Percentiles rank a stretch among this genome's conserved stretches.
Evolutionary conservation across 2,888 invertebrate species (phyloP).

Genomic region (Nesidiocoris tenuis): DNA sequence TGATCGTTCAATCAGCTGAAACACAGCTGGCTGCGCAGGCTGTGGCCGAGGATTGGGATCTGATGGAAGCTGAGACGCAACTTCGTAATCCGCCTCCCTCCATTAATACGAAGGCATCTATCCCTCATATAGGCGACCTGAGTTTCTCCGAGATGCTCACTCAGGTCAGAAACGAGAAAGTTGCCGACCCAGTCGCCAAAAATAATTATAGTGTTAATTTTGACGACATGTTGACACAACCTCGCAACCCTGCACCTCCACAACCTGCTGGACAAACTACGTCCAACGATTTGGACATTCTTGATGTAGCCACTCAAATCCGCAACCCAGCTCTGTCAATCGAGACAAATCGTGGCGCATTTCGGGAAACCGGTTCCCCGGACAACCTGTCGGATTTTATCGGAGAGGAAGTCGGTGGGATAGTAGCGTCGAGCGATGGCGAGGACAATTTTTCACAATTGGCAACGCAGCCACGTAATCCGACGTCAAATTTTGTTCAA

Average conservation of each 20-base stretch:
- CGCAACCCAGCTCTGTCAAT: too few species aligned
- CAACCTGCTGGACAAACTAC: background rate
- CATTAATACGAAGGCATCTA: too few species aligned
- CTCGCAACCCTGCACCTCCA: background rate
- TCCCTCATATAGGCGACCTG: background rate
- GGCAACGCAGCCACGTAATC: background rate
- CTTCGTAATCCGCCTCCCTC: too few species aligned
- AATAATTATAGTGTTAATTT: background rate
- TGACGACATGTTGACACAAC: background rate
- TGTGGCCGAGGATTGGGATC: background rate
- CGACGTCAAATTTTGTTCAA: too few species aligned
- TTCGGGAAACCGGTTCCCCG: too few species aligned
- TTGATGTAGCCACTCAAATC: background rate
- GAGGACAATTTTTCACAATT: too few species aligned
- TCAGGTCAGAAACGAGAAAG: too few species aligned
- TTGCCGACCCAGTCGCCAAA: background rate
- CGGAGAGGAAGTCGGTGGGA: too few species aligned
- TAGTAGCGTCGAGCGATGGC: too few species aligned
- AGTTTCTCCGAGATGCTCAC: conserved; percentile 23
- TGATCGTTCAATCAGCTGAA: background rate
- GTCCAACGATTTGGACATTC: background rate
- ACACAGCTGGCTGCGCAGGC: background rate
- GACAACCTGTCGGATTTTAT: too few species aligned
- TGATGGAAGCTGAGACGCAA: too few species aligned
- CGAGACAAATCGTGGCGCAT: background rate